These are phyloP conservation scores for Stegodyphus dumicola DNA, from an alignment of 1,140 invertebrate genomes.

Conservation along the genomic window DNA sequence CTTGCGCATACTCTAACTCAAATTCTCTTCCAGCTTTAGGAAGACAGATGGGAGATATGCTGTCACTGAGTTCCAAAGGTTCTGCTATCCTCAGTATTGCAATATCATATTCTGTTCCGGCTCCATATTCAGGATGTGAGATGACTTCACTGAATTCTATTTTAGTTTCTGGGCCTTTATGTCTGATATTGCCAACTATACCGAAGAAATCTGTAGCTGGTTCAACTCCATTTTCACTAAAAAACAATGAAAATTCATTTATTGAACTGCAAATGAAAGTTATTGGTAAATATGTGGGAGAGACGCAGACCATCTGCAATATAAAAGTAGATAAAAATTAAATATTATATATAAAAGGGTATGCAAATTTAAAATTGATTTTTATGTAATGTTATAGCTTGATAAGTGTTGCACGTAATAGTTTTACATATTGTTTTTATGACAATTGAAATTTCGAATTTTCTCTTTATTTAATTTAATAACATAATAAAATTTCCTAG, in stretches of 20 bases:
- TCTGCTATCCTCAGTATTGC: constrained; percentile 13
- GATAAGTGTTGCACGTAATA: no score
- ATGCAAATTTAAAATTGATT: no score
- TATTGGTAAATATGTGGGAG: no score
- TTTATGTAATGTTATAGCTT: no score
- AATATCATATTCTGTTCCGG: constrained; percentile 11
- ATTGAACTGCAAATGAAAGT: neutral
- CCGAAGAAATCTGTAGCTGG: constrained; percentile 1
- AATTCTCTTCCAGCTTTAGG: neutral
- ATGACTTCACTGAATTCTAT: neutral
- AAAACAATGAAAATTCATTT: neutral
- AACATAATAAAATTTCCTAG: no score
- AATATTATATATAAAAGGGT: no score
- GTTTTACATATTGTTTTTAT: no score
- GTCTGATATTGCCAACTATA: constrained; percentile 1
- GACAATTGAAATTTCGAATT: no score
- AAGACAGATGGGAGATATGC: constrained; percentile 15
- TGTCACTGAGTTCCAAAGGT: neutral
- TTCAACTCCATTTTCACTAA: neutral
- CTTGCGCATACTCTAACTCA: neutral
- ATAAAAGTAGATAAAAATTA: no score
- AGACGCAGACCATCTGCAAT: no score
- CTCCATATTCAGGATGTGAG: neutral
- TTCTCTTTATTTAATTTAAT: no score
- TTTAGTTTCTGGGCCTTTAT: neutral